Evolutionary conservation across 92 coral and sea anemone species (phyloP), one percentile per base, ranked within the genome.

Genomic region (Porites lobata): DNA sequence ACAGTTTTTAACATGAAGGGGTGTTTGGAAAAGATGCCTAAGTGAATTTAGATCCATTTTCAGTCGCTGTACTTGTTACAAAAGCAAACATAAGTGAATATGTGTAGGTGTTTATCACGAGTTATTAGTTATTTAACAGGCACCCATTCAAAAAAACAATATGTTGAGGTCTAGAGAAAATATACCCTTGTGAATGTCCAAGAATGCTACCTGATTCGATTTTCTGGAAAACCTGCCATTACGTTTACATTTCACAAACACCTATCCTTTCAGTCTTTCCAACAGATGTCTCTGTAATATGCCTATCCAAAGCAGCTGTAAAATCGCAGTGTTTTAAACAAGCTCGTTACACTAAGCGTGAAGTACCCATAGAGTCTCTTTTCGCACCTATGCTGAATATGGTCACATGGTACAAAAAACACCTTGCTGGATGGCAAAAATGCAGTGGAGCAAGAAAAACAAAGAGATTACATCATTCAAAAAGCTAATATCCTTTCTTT

Each of bases 181-280:
- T 72, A 72, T 72, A 72, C 77, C 77, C 57, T 26, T 72, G 77
- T 32, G 77, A 72, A 72, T 72, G 54, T 47, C 77, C 77, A 72
- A 43, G 56, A 72, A 72, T 72, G 77, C 77, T 72, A 72, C 77
- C 77, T 72, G 77, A 72, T 72, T 72, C 54, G 1, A 19, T 67
- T 67, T 67, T 67, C 72, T 67, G 72, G 72, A 67, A n/a, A 67
- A 67, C 72, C 72, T 67, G 72, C 29, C 72, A 67, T 67, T 67
- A 67, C 72, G 24, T 67, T 67, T 24, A 67, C 38, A 67, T n/a
- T 67, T 19, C 72, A 67, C 72, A 67, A 67, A 24, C 50, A 24
- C 72, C 72, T 67, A 15, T 67, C 72, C 72, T 67, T 67, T 67
- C 72, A 67, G 72, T 67, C 13, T 67, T 67, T 67, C 72, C 72